Evolutionary conservation across 2,797 vertebrate genomes (phyloP).

Genomic region (Acestrorhynchus altus): DNA sequence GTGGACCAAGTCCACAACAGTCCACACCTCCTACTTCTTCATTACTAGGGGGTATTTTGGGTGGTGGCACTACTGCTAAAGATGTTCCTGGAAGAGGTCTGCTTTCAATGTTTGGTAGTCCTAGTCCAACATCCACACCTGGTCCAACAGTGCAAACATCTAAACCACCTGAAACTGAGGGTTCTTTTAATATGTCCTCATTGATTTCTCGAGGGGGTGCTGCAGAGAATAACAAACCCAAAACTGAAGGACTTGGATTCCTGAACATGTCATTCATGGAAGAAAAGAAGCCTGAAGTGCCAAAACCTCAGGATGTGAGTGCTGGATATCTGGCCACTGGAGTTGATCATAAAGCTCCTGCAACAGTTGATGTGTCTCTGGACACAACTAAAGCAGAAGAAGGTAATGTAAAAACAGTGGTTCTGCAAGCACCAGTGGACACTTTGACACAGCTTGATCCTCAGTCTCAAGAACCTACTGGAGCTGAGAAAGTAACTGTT

Average conservation of each 20-base stretch:
- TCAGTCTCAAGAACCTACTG: constrained; percentile 38
- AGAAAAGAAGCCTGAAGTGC: constrained; percentile 68
- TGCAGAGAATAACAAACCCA: constrained; percentile 67
- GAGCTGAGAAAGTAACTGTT: constrained; percentile 45
- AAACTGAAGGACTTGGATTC: constrained; percentile 71
- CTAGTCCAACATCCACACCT: constrained; percentile 56
- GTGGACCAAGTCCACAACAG: constrained; percentile 64
- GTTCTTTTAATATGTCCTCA: constrained; percentile 69
- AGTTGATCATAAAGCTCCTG: constrained; percentile 40
- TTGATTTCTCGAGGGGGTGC: constrained; percentile 70
- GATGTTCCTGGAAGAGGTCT: constrained; percentile 75
- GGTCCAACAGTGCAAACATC: constrained; percentile 39
- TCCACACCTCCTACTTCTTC: constrained; percentile 61
- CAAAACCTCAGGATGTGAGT: constrained; percentile 48
- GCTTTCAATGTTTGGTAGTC: constrained; percentile 78
- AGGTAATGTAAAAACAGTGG: constrained; percentile 32
- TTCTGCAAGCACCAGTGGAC: constrained; percentile 15
- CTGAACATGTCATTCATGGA: constrained; percentile 72
- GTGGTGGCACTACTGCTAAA: constrained; percentile 65
- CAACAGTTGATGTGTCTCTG: constrained; percentile 15
- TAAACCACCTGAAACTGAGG: constrained; percentile 67
- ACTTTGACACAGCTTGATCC: constrained; percentile 46
- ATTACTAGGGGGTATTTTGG: constrained; percentile 68
- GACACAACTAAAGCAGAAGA: constrained; percentile 44
- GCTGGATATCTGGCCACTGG: background rate